Percentiles rank a stretch among this genome's conserved stretches.
Evolutionary conservation across 2,797 vertebrate genomes (phyloP).

Genomic region (Mallotus villosus): DNA sequence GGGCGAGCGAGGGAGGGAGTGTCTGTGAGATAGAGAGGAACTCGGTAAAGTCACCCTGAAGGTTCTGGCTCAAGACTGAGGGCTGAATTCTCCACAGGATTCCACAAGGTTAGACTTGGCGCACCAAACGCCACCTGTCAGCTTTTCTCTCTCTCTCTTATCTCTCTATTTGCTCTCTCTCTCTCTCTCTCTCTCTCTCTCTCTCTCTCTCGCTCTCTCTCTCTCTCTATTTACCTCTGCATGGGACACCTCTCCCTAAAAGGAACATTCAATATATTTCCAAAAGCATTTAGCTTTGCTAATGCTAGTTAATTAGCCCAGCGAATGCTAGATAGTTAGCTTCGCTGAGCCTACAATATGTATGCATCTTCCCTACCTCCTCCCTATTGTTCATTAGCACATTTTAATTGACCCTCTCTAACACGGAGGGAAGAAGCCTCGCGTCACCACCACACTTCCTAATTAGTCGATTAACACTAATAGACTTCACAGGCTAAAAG

Average conservation of each 20-base stretch:
- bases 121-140: slow-evolving; percentile 38
- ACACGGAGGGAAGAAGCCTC: too few relatives aligned
- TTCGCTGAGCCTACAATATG: too few relatives aligned
- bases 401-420: too few relatives aligned
- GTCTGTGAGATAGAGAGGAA: not conserved
- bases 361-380: too few relatives aligned
- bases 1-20: too few relatives aligned
- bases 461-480: too few relatives aligned
- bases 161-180: slow-evolving; percentile 5
- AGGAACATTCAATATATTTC: too few relatives aligned
- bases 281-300: too few relatives aligned
- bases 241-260: slow-evolving; percentile 43
- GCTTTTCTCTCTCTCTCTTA: slow-evolving; percentile 16
- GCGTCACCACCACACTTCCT: too few relatives aligned
- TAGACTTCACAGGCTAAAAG: slow-evolving; percentile 63
- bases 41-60: slow-evolving; percentile 69
- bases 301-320: too few relatives aligned
- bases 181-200: not conserved
- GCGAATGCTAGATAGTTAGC: too few relatives aligned
- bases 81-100: slow-evolving; percentile 46
- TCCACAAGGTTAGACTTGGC: slow-evolving; percentile 51
- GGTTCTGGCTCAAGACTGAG: slow-evolving; percentile 39
- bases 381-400: too few relatives aligned
- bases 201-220: slow-evolving; percentile 1
- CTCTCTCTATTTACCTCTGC: not conserved